Evolutionary conservation across 2,113 vertebrate species (phyloP).

Genomic region (Thamnaconus septentrionalis): DNA sequence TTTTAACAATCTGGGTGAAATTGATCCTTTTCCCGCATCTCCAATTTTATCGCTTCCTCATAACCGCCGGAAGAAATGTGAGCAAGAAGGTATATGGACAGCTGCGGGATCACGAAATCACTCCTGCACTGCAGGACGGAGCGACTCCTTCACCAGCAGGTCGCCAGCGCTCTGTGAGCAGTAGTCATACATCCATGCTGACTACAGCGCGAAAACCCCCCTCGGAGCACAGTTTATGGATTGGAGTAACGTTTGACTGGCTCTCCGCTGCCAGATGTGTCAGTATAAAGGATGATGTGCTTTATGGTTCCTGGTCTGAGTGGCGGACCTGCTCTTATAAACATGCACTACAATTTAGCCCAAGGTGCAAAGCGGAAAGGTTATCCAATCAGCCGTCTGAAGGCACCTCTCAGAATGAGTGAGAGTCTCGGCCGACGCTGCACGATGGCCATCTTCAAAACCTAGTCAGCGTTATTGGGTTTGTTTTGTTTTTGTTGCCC

Average conservation of each 20-base stretch:
- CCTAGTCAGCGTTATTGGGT: background rate
- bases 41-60: too few species aligned
- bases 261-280: constrained; percentile 58
- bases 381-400: constrained; percentile 59
- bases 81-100: too few species aligned
- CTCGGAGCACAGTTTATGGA: constrained; percentile 67
- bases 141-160: constrained; percentile 42
- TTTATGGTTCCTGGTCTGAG: constrained; percentile 56
- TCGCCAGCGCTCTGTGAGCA: constrained; percentile 59
- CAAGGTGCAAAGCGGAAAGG: constrained; percentile 61
- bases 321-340: constrained; percentile 58
- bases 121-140: constrained; percentile 15
- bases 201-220: constrained; percentile 52
- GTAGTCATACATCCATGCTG: constrained; percentile 57
- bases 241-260: constrained; percentile 59
- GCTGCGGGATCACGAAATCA: background rate
- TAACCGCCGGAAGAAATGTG: too few species aligned
- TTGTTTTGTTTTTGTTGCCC: background rate
- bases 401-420: constrained; percentile 58
- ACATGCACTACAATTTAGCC: constrained; percentile 69
- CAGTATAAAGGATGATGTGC: constrained; percentile 70
- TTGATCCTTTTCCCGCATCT: too few species aligned
- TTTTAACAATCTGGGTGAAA: too few species aligned
- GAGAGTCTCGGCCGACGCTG: constrained; percentile 29
- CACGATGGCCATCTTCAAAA: background rate